phyloP scores from a whole-genome alignment of 92 coral and sea anemone genomes.

The Blastomussa wellsi region DNA sequence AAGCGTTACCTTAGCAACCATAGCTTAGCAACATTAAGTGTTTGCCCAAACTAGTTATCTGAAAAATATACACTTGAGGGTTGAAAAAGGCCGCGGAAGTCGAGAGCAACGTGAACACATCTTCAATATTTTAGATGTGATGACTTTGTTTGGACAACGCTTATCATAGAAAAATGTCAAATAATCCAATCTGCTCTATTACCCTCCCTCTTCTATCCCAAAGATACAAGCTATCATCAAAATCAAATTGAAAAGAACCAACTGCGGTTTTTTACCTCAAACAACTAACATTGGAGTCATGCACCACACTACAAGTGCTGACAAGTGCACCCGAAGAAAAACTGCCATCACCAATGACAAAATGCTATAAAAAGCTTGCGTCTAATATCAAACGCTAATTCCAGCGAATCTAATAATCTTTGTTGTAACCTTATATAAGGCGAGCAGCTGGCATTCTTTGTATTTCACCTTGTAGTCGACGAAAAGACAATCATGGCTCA shows the following conservation, averaged over 20 bases:
- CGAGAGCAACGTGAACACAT: neutral
- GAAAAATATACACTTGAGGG: neutral
- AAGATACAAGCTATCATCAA: neutral
- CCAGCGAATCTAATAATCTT: conserved; percentile 14
- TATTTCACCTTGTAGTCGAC: neutral
- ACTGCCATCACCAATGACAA: neutral
- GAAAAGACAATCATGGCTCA: neutral
- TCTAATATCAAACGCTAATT: conserved; percentile 24
- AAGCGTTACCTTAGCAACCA: neutral
- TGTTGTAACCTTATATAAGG: conserved; percentile 7
- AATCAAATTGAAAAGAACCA: neutral
- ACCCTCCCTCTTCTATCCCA: neutral
- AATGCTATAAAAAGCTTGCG: neutral
- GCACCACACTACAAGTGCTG: neutral
- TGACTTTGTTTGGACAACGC: neutral
- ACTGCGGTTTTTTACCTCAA: neutral
- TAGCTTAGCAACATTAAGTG: conserved; percentile 27
- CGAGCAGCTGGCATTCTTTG: neutral
- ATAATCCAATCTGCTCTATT: neutral
- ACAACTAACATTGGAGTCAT: neutral
- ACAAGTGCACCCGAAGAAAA: neutral
- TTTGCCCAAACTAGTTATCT: conserved; percentile 18
- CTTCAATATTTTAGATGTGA: conserved; percentile 23
- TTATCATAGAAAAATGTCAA: neutral
- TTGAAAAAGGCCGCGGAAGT: conserved; percentile 3